Evolutionary conservation across 2,888 invertebrate genomes (phyloP).

Genomic region (Zootermopsis nevadensis): DNA sequence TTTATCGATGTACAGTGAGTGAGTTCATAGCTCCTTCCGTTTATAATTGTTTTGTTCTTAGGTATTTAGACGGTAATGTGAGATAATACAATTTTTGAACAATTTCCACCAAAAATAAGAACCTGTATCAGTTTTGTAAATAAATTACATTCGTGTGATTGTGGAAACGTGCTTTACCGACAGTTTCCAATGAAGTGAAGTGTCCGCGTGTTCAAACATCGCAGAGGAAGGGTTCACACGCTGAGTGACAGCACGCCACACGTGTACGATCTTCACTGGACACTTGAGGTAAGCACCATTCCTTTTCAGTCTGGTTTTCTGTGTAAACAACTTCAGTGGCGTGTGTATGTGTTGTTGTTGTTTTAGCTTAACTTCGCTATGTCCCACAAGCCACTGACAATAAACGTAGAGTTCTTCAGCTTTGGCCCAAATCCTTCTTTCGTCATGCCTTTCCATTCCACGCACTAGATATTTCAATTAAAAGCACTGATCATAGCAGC

Average conservation of each 20-base stretch:
- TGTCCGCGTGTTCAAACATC: conserved; percentile 15
- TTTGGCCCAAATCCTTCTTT: neutral
- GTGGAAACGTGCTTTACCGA: neutral
- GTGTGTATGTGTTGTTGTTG: neutral
- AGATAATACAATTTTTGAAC: too few relatives aligned
- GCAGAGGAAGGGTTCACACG: conserved; percentile 2
- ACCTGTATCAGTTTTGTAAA: neutral
- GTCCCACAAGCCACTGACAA: neutral
- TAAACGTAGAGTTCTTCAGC: neutral
- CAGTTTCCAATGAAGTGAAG: neutral
- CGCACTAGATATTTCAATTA: too few relatives aligned
- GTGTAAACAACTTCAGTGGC: neutral
- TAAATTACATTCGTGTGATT: neutral
- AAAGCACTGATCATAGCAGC: too few relatives aligned
- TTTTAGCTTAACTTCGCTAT: neutral
- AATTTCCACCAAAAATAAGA: neutral
- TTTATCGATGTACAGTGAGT: too few relatives aligned
- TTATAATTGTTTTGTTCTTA: too few relatives aligned
- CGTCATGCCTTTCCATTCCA: neutral
- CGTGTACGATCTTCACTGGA: neutral
- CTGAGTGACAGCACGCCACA: neutral
- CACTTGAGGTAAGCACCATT: conserved; percentile 1
- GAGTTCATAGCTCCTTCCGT: too few relatives aligned
- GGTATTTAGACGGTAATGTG: too few relatives aligned
- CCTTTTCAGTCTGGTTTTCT: neutral